Conservation (phyloP, 2,888 invertebrate species). For the Lasioglossum marginatum region DNA sequence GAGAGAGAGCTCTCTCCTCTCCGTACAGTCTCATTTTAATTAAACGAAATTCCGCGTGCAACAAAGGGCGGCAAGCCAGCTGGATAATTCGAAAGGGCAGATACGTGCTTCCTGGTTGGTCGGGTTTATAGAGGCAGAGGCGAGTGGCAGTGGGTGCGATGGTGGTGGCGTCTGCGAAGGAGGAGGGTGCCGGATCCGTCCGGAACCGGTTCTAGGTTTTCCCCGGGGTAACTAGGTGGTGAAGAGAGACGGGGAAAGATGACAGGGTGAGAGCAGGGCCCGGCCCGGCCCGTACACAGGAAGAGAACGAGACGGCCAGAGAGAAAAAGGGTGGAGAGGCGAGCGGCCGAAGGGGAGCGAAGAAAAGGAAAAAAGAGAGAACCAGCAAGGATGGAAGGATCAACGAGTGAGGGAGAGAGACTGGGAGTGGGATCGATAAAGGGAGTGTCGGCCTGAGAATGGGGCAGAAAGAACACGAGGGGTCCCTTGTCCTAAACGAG, state of each 20-base stretch:
- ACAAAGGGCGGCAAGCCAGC: constrained; percentile 75
- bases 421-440: constrained; percentile 77
- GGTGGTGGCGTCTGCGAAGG: constrained; percentile 61
- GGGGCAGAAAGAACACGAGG: constrained; percentile 72
- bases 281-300: constrained; percentile 32
- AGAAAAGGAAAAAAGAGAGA: constrained; percentile 43
- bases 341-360: constrained; percentile 26
- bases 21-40: constrained; percentile 73
- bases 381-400: constrained; percentile 34
- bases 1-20: constrained; percentile 20
- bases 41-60: constrained; percentile 75
- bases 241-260: constrained; percentile 54
- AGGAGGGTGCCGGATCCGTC: constrained; percentile 63
- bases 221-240: constrained; percentile 76
- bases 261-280: constrained; percentile 27
- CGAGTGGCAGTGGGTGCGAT: constrained; percentile 60
- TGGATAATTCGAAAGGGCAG: constrained; percentile 76
- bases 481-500: constrained; percentile 74
- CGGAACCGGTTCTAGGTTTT: constrained; percentile 70
- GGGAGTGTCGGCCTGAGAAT: constrained; percentile 82
- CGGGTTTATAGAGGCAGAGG: constrained; percentile 66
- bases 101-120: constrained; percentile 76
- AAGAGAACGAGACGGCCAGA: constrained; percentile 44
- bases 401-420: constrained; percentile 50
- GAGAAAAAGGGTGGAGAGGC: constrained; percentile 37